Evolutionary conservation across 2,797 vertebrate genomes (phyloP), one percentile per base, ranked within the genome.

Genomic region (Chaunax sp.): DNA sequence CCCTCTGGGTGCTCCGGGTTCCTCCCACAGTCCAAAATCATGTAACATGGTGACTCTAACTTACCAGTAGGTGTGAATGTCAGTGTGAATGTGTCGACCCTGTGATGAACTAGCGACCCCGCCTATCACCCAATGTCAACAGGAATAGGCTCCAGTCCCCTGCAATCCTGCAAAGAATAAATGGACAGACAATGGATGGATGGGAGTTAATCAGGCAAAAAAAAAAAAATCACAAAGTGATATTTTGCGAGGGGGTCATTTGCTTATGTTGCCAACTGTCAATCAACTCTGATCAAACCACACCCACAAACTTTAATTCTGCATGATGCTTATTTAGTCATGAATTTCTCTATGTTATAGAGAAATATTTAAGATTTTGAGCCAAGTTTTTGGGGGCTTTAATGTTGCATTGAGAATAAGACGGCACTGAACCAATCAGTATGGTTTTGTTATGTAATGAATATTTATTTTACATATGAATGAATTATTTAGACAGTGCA

Each of bases 401-500:
- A 67, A 67, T 30, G 38, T 50, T 56, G 66, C 61, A 54, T 20
- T n/a, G 43, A 77, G 64, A 72, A 53, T 52, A 57, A 61, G 13
- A 40, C 58, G 49, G 20, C 30, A 37, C 46, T 67, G 50, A 57
- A 62, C 57, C 43, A 75, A 59, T 77, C 59, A 78, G 40, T 72
- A 9, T 20, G 25, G 51, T 75, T 77, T 69, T 30, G 30, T 50
- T 18, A 18, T 13, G 16, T 55, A 40, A 57, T 64, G 11, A 66
- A 76, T 77, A 72, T 69, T 72, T 74, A 74, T 73, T 60, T 14
- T 12, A 8, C 25, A 38, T 51, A 30, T 45, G 9, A 25, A 5
- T 75, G 10, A 74, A 82, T 73, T 12, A 77, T 81, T 78, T 52
- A 68, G 14, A 41, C 12, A 4, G 2, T 14, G 40, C 49, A 54